Base-by-base conservation (phyloP, 2,797 vertebrate genomes). In the Microctenopoma stevenorrisi region DNA sequence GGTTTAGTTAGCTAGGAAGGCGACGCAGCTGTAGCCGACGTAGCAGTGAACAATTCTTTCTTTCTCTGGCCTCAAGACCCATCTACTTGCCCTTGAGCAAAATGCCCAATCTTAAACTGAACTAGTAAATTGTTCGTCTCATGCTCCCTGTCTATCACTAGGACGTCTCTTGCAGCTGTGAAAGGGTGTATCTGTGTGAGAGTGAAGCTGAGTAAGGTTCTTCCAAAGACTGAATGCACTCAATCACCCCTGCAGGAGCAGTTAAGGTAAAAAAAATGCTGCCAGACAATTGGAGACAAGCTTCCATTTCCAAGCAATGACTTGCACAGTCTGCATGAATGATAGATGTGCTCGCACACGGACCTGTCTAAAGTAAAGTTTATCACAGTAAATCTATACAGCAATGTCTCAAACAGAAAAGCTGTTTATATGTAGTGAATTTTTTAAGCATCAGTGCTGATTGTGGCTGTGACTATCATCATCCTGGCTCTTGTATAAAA, bases 171-270 rank as follows among this genome's bases (percentile, higher is more conserved):
- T 71, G 60, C 72, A 68, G 78, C 65, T 71, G 63, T 74, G 30
- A 79, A 78, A 73, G 72, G 61, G 56, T 68, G 64, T 12, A 54
- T 63, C 68, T 73, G 74, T 68, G 53, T n/a, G 30, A 58, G 40
- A 33, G 26, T 55, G n/a, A 69, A 30, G 37, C 33, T 35, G 57
- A 43, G 43, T 55, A 56, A 40, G 52, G 58, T 51, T 43, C 74
- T 68, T 53, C 4, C 50, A 33, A 68, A 48, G 7, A 62, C 54
- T 67, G 30, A 61, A 53, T 69, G 69, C n/a, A 33, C 58, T 70
- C 22, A 47, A 15, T 62, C 3, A 30, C 1, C 22, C 64, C 69
- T 47, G 30, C 49, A 64, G 79, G 55, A 71, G 26, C 35, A 49
- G 44, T 71, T 55, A 66, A 56, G 14, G 47, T 51, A 42, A 46